Percentiles rank a stretch among this genome's conserved stretches.
Conservation (phyloP, 2,797 vertebrate genomes). For the Takifugu rubripes region DNA sequence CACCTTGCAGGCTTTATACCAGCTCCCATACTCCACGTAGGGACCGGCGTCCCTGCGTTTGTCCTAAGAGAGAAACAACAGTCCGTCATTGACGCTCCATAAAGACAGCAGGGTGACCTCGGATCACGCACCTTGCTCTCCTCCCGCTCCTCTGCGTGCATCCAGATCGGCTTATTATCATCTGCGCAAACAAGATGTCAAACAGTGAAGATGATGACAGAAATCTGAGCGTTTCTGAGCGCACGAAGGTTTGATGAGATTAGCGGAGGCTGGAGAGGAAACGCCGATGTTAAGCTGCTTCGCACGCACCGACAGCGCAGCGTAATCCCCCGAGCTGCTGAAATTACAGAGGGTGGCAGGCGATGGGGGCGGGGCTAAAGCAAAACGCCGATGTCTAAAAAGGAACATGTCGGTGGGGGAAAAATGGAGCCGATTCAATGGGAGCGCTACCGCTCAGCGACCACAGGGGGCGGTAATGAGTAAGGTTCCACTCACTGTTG, state of each 20-base stretch:
- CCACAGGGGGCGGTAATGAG: background rate
- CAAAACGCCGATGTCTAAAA: background rate
- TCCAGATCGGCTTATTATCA: constrained; percentile 92
- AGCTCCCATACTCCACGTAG: constrained; percentile 86
- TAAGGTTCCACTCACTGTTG: constrained; percentile 76
- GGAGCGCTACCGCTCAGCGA: no score
- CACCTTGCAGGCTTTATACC: constrained; percentile 91
- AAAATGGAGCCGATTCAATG: background rate
- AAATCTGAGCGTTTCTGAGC: constrained; percentile 1
- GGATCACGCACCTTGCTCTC: constrained; percentile 81
- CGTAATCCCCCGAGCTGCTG: constrained; percentile 39
- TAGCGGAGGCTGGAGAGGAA: constrained; percentile 15
- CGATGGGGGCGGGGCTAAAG: constrained; percentile 3
- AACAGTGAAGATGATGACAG: background rate
- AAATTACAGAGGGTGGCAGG: background rate
- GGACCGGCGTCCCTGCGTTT: constrained; percentile 77
- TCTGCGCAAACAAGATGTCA: constrained; percentile 57
- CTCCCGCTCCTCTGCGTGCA: constrained; percentile 89
- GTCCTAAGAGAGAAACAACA: constrained; percentile 58
- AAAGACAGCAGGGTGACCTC: background rate
- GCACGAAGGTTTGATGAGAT: constrained; percentile 39
- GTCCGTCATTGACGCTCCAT: background rate
- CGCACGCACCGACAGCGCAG: background rate
- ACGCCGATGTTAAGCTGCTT: constrained; percentile 37
- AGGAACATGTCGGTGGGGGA: background rate